Evolutionary conservation across 2,797 vertebrate genomes (phyloP).

Genomic region (Nannoperca australis): DNA sequence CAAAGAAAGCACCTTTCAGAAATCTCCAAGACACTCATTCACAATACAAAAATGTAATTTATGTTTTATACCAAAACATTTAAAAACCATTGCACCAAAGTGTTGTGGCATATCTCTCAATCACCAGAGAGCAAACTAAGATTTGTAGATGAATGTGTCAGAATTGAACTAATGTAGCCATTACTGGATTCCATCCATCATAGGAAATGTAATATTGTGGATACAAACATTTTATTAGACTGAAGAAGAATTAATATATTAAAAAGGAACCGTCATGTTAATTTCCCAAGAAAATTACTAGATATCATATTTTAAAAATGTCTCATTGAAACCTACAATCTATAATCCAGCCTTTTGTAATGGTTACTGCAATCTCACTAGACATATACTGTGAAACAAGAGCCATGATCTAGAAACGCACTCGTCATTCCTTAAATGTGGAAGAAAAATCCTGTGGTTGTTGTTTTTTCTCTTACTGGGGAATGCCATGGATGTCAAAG

Average conservation of each 20-base stretch:
- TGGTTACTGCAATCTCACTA: neutral
- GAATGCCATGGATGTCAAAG: conserved; percentile 72
- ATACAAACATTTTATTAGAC: conserved; percentile 1
- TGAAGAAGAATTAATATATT: conserved; percentile 3
- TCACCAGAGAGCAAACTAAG: neutral
- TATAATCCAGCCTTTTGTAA: neutral
- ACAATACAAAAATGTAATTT: neutral
- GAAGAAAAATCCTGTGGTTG: conserved; percentile 32
- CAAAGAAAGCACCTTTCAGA: neutral
- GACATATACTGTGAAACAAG: neutral
- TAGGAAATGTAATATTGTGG: neutral
- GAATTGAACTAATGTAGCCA: conserved; percentile 7
- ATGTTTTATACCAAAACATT: neutral
- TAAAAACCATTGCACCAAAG: neutral
- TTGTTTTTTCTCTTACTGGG: conserved; percentile 38
- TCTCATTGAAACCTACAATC: neutral
- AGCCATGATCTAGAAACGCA: neutral
- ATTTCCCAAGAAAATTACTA: neutral
- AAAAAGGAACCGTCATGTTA: neutral
- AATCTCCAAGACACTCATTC: neutral
- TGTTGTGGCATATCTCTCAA: neutral
- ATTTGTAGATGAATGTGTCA: conserved; percentile 24
- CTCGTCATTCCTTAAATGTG: conserved; percentile 30
- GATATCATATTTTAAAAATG: neutral
- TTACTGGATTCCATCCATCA: conserved; percentile 3